A percentile compares a stretch with the other conserved stretches of the same genome.
Conservation (phyloP, 2,888 invertebrate species). For the Chymomyza fuscimana region DNA sequence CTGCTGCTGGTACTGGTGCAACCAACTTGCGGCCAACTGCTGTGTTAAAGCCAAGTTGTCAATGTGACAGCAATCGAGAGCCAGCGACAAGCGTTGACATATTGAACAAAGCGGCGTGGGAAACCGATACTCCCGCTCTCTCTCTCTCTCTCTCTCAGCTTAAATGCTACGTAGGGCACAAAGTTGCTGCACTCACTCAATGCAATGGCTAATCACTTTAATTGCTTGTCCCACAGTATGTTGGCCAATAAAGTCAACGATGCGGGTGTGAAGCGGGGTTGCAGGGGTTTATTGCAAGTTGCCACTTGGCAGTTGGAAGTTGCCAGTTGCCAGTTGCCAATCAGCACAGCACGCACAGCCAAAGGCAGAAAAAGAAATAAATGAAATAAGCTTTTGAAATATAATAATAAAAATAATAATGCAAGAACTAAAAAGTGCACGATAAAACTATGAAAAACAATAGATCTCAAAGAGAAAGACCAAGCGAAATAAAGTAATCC, state of each 20-base stretch:
- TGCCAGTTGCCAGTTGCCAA: conserved; percentile 37
- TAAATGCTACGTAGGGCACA: not conserved
- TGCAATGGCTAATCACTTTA: conserved; percentile 66
- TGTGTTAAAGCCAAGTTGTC: conserved; percentile 69
- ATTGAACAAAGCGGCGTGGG: conserved; percentile 67
- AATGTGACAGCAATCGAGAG: conserved; percentile 63
- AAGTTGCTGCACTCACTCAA: conserved; percentile 1
- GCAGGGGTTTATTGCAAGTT: conserved; percentile 37
- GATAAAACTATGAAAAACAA: conserved; percentile 73
- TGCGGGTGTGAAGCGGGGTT: not conserved
- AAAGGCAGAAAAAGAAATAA: not conserved
- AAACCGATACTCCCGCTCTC: conserved; percentile 4
- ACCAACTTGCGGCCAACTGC: conserved; percentile 28
- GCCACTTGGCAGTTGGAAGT: conserved; percentile 3
- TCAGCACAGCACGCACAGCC: conserved; percentile 44
- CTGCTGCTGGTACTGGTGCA: not conserved
- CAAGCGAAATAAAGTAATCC: not conserved
- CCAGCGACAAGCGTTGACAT: conserved; percentile 71
- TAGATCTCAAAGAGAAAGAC: conserved; percentile 63
- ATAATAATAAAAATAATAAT: conserved; percentile 75
- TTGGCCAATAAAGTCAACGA: conserved; percentile 34
- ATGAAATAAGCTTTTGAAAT: conserved; percentile 61
- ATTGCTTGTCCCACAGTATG: conserved; percentile 55
- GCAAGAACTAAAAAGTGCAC: conserved; percentile 68
- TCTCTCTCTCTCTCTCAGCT: not conserved